Percentiles rank a stretch among this genome's conserved stretches.
Conservation (phyloP, 2,113 vertebrate species). For the human region GRCh38 chrX:100216001-100216500, state of each 20-base stretch:
- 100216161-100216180: conserved; percentile 41
- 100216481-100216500: conserved; percentile 82
- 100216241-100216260: conserved; percentile 44
- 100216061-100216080: conserved; percentile 34
- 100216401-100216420: conserved; percentile 74
- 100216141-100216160: conserved; percentile 44
- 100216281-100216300: conserved; percentile 64
- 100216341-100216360: conserved; percentile 15
- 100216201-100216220: not conserved
- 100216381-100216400: conserved; percentile 63
- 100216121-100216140: conserved; percentile 32
- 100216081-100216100: not conserved
- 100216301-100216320: not conserved
- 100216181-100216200: conserved; percentile 28
- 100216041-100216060: not conserved
- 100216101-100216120: conserved; percentile 27
- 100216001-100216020: not conserved
- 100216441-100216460: conserved; percentile 55
- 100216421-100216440: conserved; percentile 75
- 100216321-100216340: conserved; percentile 15
- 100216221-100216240: conserved; percentile 56
- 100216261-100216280: conserved; percentile 10
- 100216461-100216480: conserved; percentile 73
- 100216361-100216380: conserved; percentile 10
- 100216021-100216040: not conserved